phyloP scores from a whole-genome alignment of 2,888 invertebrate species.

The Drosophila emarginata region DNA sequence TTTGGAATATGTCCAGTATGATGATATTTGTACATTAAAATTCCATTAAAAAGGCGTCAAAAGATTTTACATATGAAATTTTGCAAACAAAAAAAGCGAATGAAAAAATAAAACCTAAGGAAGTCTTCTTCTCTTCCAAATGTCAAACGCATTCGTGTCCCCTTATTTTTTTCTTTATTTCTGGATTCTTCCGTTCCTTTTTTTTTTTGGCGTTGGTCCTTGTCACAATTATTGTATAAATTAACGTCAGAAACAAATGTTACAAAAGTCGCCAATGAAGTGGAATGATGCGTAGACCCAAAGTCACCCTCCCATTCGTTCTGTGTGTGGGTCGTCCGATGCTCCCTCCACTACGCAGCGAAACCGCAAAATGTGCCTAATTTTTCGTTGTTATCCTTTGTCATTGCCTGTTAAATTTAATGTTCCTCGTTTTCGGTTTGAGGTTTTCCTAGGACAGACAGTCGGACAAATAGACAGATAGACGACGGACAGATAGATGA shows the following conservation, averaged over 20 bases:
- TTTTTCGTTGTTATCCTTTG: slow-evolving; percentile 73
- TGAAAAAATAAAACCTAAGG: slow-evolving; percentile 11
- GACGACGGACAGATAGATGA: slow-evolving; percentile 1
- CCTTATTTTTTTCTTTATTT: slow-evolving; percentile 8
- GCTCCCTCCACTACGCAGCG: slow-evolving; percentile 23
- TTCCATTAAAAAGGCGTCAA: slow-evolving; percentile 69
- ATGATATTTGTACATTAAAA: slow-evolving; percentile 71
- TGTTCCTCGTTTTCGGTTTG: slow-evolving; percentile 54
- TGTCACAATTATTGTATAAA: slow-evolving; percentile 81
- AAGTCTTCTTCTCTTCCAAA: slow-evolving; percentile 17
- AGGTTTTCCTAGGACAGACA: slow-evolving; percentile 23
- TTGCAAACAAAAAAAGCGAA: slow-evolving; percentile 17
- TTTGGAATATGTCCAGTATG: slow-evolving; percentile 28
- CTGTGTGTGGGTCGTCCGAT: not conserved
- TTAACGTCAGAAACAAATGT: slow-evolving; percentile 83
- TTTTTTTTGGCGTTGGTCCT: slow-evolving; percentile 34
- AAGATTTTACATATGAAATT: slow-evolving; percentile 33
- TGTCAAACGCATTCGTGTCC: slow-evolving; percentile 40
- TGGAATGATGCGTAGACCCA: slow-evolving; percentile 78
- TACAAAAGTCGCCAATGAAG: slow-evolving; percentile 83
- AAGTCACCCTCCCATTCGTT: slow-evolving; percentile 31
- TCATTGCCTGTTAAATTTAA: slow-evolving; percentile 72
- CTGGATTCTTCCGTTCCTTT: not conserved
- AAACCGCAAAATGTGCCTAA: slow-evolving; percentile 74
- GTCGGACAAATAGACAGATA: slow-evolving; percentile 3